Conservation (phyloP, 2,888 invertebrate species). For the Amphipoea oculea region DNA sequence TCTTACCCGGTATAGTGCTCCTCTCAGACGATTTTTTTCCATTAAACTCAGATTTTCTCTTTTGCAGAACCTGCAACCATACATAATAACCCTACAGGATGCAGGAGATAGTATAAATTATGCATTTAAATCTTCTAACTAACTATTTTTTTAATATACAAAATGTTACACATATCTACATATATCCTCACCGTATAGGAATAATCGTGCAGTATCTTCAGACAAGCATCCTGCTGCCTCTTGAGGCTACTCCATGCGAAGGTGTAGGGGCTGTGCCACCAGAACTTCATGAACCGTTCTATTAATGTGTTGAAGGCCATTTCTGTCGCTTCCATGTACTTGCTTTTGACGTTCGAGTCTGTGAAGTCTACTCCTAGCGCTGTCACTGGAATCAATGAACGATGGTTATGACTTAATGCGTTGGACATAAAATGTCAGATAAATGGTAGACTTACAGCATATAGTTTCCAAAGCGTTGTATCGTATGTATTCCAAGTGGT, state of each 20-base stretch:
- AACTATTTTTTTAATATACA: neutral
- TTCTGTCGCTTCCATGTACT: slow-evolving; percentile 80
- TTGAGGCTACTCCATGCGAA: slow-evolving; percentile 78
- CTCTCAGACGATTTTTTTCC: slow-evolving; percentile 66
- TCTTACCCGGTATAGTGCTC: slow-evolving; percentile 70
- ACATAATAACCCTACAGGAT: neutral
- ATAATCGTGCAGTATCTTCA: slow-evolving; percentile 80
- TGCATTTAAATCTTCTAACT: neutral
- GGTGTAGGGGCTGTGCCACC: slow-evolving; percentile 76
- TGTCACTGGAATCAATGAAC: slow-evolving; percentile 74
- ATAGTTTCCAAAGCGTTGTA: slow-evolving; percentile 82
- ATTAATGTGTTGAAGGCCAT: slow-evolving; percentile 77
- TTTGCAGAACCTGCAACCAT: slow-evolving; percentile 75
- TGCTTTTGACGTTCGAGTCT: slow-evolving; percentile 76
- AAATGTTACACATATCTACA: neutral
- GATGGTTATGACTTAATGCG: neutral
- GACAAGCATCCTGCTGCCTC: slow-evolving; percentile 77
- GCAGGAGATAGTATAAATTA: neutral
- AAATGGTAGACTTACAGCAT: slow-evolving; percentile 75
- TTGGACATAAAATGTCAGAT: neutral
- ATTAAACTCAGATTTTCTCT: slow-evolving; percentile 76
- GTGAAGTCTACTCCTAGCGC: slow-evolving; percentile 81
- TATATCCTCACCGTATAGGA: slow-evolving; percentile 74
- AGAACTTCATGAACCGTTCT: slow-evolving; percentile 80
- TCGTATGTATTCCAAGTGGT: slow-evolving; percentile 79